A percentile compares a stretch with the other conserved stretches of the same genome.
These are phyloP conservation scores for Ferdinandea cuprea DNA, from an alignment of 2,888 invertebrate species.

Conservation along the genomic window DNA sequence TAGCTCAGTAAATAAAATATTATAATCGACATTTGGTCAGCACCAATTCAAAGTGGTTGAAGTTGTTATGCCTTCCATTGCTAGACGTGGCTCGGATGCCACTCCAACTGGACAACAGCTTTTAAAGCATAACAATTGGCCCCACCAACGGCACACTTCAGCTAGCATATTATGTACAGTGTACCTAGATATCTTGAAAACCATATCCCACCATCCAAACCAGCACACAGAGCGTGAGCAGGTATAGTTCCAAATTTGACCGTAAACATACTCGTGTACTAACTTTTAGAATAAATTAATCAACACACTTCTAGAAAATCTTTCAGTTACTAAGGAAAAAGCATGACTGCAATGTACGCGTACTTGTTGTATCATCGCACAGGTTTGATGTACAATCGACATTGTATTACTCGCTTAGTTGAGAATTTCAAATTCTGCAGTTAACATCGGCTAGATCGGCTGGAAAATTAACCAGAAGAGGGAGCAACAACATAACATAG, in stretches of 20 bases:
- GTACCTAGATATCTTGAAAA: neutral
- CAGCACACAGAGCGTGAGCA: neutral
- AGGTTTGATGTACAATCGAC: conserved; percentile 45
- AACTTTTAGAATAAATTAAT: too few species aligned
- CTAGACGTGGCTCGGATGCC: neutral
- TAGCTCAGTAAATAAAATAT: conserved; percentile 1
- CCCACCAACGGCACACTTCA: neutral
- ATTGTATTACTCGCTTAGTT: conserved; percentile 23
- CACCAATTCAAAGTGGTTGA: neutral
- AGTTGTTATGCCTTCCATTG: conserved; percentile 3
- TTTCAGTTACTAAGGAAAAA: conserved; percentile 7
- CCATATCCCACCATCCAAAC: conserved; percentile 5
- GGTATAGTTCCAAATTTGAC: conserved; percentile 35
- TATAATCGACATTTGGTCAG: conserved; percentile 19
- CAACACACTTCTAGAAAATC: conserved; percentile 12
- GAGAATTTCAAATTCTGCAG: conserved; percentile 36
- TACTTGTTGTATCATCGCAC: neutral
- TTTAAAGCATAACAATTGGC: neutral
- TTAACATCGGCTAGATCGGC: conserved; percentile 9
- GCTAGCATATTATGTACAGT: neutral
- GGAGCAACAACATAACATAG: conserved; percentile 40
- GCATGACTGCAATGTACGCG: conserved; percentile 15
- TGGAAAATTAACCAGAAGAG: conserved; percentile 38
- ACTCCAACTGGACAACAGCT: neutral
- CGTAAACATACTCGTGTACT: conserved; percentile 17